Base-by-base conservation (phyloP, 2,113 vertebrate species). In the Conger conger region DNA sequence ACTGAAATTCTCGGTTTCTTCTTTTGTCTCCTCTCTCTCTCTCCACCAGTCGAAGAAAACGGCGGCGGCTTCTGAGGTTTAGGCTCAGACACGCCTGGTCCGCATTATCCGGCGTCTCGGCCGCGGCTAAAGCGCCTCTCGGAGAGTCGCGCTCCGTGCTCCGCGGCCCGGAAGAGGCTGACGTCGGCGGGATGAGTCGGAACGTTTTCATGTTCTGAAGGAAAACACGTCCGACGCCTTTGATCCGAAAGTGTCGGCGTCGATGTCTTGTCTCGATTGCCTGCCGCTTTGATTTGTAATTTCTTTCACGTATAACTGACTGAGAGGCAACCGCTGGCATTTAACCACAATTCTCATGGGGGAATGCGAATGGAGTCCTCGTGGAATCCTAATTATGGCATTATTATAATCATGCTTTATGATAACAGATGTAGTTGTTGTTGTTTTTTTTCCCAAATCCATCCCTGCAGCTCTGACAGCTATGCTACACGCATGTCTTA, bases 201-300 rank as follows among this genome's bases (percentile, higher is more conserved):
- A 87, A 89, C 88, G 83, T 53, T 80, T n/a, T n/a, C n/a, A n/a
- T n/a, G n/a, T n/a, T n/a, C n/a, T 63, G 30, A 60, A 35, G 85
- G 84, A 89, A 83, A 83, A 85, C 13, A 50, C 37, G 80, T 87
- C 90, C 86, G 81, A 16, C 87, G 87, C 89, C 86, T 87, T 92
- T 88, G 86, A 89, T 92, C 91, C 89, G 91, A 8, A 8, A 3
- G 88, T 88, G 93, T 92, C 87, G 88, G 89, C 89, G 87, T 91
- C 90, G 88, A 91, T 88, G 87, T 85, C 87, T 79, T 91, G 88
- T 86, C 89, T 93, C 93, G 91, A 90, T 90, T 88, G 84, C 91
- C 53, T 81, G 36, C 23, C 18, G 9, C 35, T 79, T 79, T 80
- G 27, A 15, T 83, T 13, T 40, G n/a, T n/a, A n/a, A n/a, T n/a